Evolutionary conservation across 2,113 vertebrate species (phyloP).

Genomic region (Actenoides hombroni): DNA sequence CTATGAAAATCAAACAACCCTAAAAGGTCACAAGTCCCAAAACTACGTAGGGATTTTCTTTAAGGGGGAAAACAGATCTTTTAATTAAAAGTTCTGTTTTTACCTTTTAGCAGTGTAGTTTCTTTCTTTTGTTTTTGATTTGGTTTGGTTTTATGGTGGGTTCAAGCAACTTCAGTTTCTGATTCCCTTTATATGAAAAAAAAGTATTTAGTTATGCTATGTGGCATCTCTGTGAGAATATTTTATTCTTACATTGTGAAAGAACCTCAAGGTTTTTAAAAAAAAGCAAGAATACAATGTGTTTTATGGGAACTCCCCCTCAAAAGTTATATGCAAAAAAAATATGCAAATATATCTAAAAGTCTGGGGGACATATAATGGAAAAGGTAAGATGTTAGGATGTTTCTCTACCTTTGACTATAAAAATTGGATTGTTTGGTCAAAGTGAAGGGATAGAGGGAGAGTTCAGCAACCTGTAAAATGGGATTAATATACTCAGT

Average conservation of each 20-base stretch:
- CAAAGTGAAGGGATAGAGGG: neutral
- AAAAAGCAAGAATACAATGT: neutral
- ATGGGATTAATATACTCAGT: neutral
- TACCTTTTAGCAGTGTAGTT: neutral
- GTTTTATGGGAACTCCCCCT: neutral
- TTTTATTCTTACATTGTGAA: neutral
- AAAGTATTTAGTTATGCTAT: neutral
- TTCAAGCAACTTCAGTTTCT: neutral
- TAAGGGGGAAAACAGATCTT: neutral
- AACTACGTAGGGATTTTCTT: neutral
- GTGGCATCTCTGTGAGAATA: neutral
- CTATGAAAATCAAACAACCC: constrained; percentile 16
- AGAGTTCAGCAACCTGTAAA: neutral
- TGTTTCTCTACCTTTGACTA: neutral
- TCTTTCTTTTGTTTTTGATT: neutral
- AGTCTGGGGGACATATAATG: neutral
- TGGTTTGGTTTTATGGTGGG: neutral
- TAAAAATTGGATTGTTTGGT: neutral
- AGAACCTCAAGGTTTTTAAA: neutral
- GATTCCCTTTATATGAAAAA: neutral
- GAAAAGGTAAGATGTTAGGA: neutral
- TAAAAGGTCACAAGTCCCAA: neutral
- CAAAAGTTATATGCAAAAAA: neutral
- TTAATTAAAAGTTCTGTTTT: neutral
- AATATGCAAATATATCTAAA: neutral